Evolutionary conservation across 2,888 invertebrate genomes (phyloP), one percentile per base, ranked within the genome.

Genomic region (Acanthosepion lycidas): DNA sequence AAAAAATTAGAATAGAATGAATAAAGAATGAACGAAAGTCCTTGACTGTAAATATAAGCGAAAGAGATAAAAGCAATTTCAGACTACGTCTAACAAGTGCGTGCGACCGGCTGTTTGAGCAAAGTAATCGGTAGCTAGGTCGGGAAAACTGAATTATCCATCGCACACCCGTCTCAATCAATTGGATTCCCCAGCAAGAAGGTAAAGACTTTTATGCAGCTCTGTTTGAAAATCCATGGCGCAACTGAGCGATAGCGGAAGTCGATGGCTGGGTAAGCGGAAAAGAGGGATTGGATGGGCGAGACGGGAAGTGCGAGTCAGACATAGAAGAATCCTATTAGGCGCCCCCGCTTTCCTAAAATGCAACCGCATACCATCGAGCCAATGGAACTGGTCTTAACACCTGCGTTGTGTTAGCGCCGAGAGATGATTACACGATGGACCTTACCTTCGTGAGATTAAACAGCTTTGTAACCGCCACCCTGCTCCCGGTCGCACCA

Each of bases 251-350:
- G 78, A 78, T n/a, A 8, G 1, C 78, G 78, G 28, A n/a, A 78
- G n/a, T 8, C 78, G 78, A n/a, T 28, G 78, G 78, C n/a, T 78
- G 9, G n/a, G 3, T 1, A 78, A n/a, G 28, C 28, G 28, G 78
- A 78, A 78, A 64, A 23, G 59, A 23, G 20, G 20, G 6, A 18
- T 6, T 23, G 23, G 59, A 59, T 6, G 20, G 6, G 23, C 4
- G 59, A 23, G 6, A n/a, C 6, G 28, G 78, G n/a, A 15, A 28
- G 8, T 28, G 6, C 5, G 28, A 28, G 6, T n/a, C 78, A 28
- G n/a, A 78, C 78, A n/a, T 28, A n/a, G n/a, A 78, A 78, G n/a
- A 78, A 78, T 78, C 78, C 78, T 78, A n/a, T 78, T 78, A 78
- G n/a, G 78, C 78, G n/a, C 8, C 28, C 28, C 78, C 6, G 3